These are phyloP conservation scores for Drosophila baimaii DNA, from an alignment of 1,140 invertebrate species.

Conservation along the genomic window DNA sequence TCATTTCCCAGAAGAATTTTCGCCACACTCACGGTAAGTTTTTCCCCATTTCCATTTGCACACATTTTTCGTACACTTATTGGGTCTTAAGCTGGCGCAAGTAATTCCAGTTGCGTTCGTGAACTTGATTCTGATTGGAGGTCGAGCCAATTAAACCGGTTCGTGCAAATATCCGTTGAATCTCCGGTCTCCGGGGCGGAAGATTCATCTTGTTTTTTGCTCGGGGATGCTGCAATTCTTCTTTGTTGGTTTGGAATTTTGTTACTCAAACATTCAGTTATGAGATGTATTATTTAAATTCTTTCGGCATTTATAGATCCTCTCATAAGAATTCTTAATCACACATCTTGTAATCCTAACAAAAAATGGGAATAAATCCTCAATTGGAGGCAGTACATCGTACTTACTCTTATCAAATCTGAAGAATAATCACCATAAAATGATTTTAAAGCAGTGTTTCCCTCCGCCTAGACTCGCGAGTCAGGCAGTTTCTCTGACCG, in stretches of 20 bases:
- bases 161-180: slow-evolving; percentile 39
- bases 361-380: no score
- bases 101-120: slow-evolving; percentile 40
- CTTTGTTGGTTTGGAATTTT: not conserved
- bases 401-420: no score
- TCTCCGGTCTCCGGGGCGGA: slow-evolving; percentile 6
- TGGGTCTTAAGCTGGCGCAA: slow-evolving; percentile 21
- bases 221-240: slow-evolving; percentile 18
- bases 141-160: slow-evolving; percentile 77
- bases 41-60: slow-evolving; percentile 1
- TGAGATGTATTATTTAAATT: no score
- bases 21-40: slow-evolving; percentile 17
- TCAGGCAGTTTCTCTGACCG: no score
- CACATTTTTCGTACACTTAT: slow-evolving; percentile 22
- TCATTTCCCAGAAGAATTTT: not conserved
- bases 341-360: no score
- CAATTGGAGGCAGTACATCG: no score
- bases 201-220: slow-evolving; percentile 26
- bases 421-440: no score
- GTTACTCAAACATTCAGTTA: no score
- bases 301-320: no score
- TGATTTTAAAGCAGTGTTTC: no score
- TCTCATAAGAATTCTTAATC: no score
- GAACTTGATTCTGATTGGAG: slow-evolving; percentile 80
- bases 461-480: no score